Base-by-base conservation (phyloP, 2,113 vertebrate genomes). In the Tichodroma muraria region DNA sequence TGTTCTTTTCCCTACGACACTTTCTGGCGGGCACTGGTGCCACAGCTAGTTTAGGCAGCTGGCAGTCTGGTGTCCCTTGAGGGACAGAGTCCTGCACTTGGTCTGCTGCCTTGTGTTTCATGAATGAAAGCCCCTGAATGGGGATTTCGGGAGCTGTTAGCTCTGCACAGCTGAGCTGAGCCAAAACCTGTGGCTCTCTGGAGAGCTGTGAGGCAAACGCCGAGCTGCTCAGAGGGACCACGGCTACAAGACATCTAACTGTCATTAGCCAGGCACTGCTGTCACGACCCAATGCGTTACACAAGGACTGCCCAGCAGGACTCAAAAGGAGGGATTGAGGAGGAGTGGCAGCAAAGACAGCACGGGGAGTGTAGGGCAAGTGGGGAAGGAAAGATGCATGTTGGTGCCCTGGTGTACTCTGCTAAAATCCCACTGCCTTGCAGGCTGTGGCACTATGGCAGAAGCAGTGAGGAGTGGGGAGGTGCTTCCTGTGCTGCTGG, bases 61-160 rank as follows among this genome's bases (percentile, higher is more conserved):
- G 17, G 76, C 89, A 85, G 54, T 10, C 65, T 15, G 1, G 22
- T 33, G 84, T 95, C 87, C 73, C 92, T 60, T 28, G 64, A 93
- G 80, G 37, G 44, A 13, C 80, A 73, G 72, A 93, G 89, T 47
- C 64, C 72, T 52, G 44, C 0, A 0, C 77, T 81, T 63, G 49
- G 30, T 85, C 64, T 88, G 61, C 78, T 80, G 75, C 86, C 69
- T 77, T 54, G 56, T 45, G 13, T 90, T 93, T 88, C 80, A 80
- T 97, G 94, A 96, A 96, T 95, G 96, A 91, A 91, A 95, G 88
- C 47, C 61, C 93, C 70, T 81, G 86, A 93, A 91, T 85, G 91
- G 84, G 76, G 38, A 91, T 88, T 89, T 88, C 0, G 0, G 37
- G 88, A 94, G 69, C 69, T 44, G 7, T 65, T 60, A 64, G 57